These are phyloP conservation scores for Zosterops hypoxanthus DNA, from an alignment of 2,113 vertebrate species.

Conservation along the genomic window DNA sequence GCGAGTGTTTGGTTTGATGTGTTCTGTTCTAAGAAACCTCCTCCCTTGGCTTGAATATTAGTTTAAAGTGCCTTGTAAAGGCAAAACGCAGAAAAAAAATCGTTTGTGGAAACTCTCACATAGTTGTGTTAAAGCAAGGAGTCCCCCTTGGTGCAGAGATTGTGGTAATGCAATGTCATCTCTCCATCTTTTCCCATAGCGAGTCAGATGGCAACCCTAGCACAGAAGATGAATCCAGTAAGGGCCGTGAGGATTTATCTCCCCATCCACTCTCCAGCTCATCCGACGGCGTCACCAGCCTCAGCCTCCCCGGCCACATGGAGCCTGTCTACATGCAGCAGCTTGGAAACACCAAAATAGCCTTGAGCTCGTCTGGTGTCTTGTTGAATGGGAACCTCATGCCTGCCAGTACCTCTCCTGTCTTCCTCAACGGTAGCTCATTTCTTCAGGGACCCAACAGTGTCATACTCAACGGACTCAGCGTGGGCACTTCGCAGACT, in stretches of 20 bases:
- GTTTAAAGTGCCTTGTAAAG: not conserved
- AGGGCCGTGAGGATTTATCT: constrained; percentile 95
- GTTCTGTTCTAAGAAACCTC: not conserved
- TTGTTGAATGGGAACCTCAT: constrained; percentile 91
- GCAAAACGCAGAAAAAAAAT: not conserved
- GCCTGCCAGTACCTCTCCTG: constrained; percentile 83
- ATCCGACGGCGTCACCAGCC: constrained; percentile 83
- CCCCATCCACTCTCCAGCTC: constrained; percentile 89
- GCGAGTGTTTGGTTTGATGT: not conserved
- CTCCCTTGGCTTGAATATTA: not conserved
- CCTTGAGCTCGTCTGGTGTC: constrained; percentile 83
- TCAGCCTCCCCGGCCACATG: constrained; percentile 82
- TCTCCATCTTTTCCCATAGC: constrained; percentile 68
- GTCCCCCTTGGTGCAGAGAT: not conserved
- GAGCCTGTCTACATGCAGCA: constrained; percentile 95
- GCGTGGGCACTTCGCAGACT: constrained; percentile 85
- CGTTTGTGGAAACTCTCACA: not conserved
- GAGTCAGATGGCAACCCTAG: constrained; percentile 99
- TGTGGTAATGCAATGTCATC: constrained; percentile 30
- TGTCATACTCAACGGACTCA: constrained; percentile 94
- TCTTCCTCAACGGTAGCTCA: constrained; percentile 93
- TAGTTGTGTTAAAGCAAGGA: not conserved
- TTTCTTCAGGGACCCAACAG: constrained; percentile 93
- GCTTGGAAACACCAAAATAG: constrained; percentile 94
- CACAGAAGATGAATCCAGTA: constrained; percentile 98